Conservation (phyloP, 2,113 vertebrate genomes). For the Epinephelus moara region DNA sequence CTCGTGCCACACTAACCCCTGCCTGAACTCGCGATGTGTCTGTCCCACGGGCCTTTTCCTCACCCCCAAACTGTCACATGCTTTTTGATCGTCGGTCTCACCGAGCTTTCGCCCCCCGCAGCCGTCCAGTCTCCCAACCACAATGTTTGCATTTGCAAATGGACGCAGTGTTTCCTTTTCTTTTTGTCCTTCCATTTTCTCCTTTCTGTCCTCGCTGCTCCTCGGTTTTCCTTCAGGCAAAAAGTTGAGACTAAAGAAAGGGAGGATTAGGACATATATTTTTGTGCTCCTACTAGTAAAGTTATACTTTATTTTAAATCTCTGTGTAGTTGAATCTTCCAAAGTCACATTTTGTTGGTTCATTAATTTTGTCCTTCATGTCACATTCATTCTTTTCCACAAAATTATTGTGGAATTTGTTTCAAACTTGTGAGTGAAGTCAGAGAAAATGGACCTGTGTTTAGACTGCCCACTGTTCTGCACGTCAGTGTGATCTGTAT, state of each 20-base stretch:
- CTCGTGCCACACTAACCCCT: slow-evolving; percentile 77
- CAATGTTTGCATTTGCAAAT: slow-evolving; percentile 38
- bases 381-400: not conserved
- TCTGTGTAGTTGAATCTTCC: not conserved
- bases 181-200: not conserved
- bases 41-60: slow-evolving; percentile 65
- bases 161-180: not conserved
- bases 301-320: not conserved
- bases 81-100: slow-evolving; percentile 34
- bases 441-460: not conserved
- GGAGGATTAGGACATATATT: not conserved
- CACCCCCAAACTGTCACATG: slow-evolving; percentile 73
- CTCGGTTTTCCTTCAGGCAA: not conserved
- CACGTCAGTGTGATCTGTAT: not conserved
- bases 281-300: not conserved
- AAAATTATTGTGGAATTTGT: not conserved
- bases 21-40: slow-evolving; percentile 69
- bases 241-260: not conserved
- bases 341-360: not conserved
- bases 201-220: not conserved
- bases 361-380: not conserved
- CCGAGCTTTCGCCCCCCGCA: not conserved
- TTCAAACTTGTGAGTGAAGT: not conserved
- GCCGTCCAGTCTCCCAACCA: not conserved
- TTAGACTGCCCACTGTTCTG: not conserved